These are phyloP conservation scores for Helicolenus hilgendorfi DNA, from an alignment of 2,797 vertebrate genomes.

Conservation along the genomic window DNA sequence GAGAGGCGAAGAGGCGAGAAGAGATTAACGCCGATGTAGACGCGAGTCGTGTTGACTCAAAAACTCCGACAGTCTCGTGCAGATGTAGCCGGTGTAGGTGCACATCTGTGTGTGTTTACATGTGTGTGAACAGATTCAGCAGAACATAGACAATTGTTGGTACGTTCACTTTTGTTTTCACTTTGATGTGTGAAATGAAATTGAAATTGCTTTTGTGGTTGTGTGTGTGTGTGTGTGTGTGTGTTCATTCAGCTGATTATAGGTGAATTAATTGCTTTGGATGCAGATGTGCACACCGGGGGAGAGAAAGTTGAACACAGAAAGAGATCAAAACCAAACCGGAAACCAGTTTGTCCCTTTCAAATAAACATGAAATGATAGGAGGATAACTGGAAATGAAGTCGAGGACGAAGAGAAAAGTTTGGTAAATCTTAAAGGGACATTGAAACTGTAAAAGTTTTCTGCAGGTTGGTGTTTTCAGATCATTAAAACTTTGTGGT, in stretches of 20 bases:
- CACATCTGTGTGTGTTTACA: neutral
- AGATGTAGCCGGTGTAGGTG: neutral
- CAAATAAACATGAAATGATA: neutral
- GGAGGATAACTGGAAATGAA: neutral
- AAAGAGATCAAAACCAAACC: neutral
- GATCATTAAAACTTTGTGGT: constrained; percentile 31
- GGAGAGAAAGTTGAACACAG: neutral
- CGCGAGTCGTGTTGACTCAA: neutral
- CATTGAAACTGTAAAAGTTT: neutral
- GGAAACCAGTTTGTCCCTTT: neutral
- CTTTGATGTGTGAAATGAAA: constrained; percentile 45
- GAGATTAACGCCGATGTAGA: neutral
- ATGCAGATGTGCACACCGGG: neutral
- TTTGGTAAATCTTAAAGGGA: neutral
- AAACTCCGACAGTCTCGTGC: neutral
- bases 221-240: neutral
- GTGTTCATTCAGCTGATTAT: constrained; percentile 16
- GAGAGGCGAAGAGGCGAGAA: neutral
- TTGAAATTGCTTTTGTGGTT: constrained; percentile 18
- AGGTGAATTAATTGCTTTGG: constrained; percentile 21
- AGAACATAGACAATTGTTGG: neutral
- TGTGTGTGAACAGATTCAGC: neutral
- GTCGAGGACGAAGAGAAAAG: neutral
- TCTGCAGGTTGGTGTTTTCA: neutral
- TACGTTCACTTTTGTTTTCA: neutral